Base-by-base conservation (phyloP, 2,113 vertebrate species). In the Chitala chitala region DNA sequence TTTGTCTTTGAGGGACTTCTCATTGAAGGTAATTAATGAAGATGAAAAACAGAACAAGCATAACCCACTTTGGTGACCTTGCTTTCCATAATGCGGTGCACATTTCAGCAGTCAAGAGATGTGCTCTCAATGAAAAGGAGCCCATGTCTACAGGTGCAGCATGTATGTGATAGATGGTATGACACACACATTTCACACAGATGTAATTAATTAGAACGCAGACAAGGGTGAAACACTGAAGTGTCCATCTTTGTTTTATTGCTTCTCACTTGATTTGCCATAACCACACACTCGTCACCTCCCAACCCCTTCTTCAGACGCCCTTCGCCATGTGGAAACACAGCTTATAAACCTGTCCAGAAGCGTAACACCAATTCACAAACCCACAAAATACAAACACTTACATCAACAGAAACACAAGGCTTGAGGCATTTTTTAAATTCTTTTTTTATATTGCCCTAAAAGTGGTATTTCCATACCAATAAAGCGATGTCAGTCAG, bases 351-450 rank as follows among this genome's bases (percentile, higher is more conserved):
- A 66, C 72, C 69, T 73, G 75, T 64, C 73, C 69, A 44, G n/a
- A 56, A 81, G 78, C 54, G 72, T 79, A 83, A 85, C 83, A 87
- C 83, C 82, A 77, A 86, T 79, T 84, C 78, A 89, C 82, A 84
- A 77, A 84, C 78, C 73, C 59, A 77, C 78, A 85, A 80, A 80
- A 84, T 81, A 87, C 83, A 86, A 76, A 85, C 80, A 87, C 75
- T 86, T 81, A 82, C 78, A 78, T 82, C 83, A 81, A 87, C 78
- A 87, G 77, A 83, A 69, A 85, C 64, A 73, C 81, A 79, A 79
- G 44, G 31, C 56, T 73, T 81, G 33, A 36, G 9, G 31, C 33
- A 63, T 46, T 20, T 63, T 53, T 53, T 53, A 33, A 63, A 63
- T 15, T 63, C 31, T 22, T 69, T 82, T 77, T 68, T 64, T 56